Evolutionary conservation across 2,888 invertebrate genomes (phyloP), one percentile per base, ranked within the genome.

Genomic region (Polydrusus pterygomalis): DNA sequence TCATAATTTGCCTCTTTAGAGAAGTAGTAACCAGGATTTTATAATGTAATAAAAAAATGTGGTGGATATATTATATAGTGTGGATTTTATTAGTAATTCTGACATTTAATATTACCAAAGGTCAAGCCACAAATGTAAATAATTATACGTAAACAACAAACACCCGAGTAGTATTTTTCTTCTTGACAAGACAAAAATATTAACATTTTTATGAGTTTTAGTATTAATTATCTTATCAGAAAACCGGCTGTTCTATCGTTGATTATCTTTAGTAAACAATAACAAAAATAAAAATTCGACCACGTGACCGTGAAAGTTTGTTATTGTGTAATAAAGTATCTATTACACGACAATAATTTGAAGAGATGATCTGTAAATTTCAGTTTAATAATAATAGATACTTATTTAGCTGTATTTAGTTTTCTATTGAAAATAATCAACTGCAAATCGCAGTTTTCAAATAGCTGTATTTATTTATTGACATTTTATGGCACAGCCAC

Each of bases 191-290:
- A n/a, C 30, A 65, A 49, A 51, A 65, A 34, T 49, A 47, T 49
- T 56, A 56, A 25, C 25, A 5, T 3, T 56, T 34, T 34, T 15
- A 9, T 15, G 34, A 34, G 38, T 54, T 25, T 34, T 40, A 17
- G 67, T 34, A 51, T 34, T 34, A 56, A 54, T 56, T 68, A 51
- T 20, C 34, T 68, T 68, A 68, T 54, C 54, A 56, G 17, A 18
- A 68, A 68, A 40, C 67, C 34, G 34, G 56, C 15, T 34, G 56
- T 56, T 56, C 56, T 9, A 34, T 6, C 34, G 2, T 15, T 15
- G 18, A 34, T 56, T 56, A 56, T 56, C 56, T 56, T 9, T 15
- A 34, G 56, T 56, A 56, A 56, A 56, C 34, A 56, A 56, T 56
- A 56, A 56, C 56, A 56, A 30, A 56, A 56, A n/a, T 56, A 10